Percentiles rank a stretch among this genome's conserved stretches.
phyloP scores from a whole-genome alignment of 2,888 invertebrate species.

The Pilophorus perplexus region DNA sequence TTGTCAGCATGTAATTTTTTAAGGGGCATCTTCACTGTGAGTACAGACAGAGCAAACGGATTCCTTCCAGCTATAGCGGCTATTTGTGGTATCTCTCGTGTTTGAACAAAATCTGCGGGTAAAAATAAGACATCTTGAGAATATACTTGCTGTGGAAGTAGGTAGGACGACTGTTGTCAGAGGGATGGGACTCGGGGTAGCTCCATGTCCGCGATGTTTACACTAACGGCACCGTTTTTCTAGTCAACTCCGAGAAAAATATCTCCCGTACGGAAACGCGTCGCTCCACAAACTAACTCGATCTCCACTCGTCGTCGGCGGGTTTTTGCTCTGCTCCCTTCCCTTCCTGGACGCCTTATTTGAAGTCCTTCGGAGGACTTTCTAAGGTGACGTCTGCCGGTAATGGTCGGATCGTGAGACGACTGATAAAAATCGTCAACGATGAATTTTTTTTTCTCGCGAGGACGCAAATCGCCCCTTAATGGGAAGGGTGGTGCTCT shows the following conservation, averaged over 20 bases:
- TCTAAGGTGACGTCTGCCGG: neutral
- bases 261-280: neutral
- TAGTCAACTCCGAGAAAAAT: neutral
- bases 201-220: conserved; percentile 15
- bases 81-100: neutral
- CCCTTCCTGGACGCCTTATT: neutral
- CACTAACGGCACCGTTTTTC: conserved; percentile 8
- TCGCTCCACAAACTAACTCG: neutral
- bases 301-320: conserved; percentile 13
- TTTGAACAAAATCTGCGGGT: neutral
- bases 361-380: neutral
- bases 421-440: conserved; percentile 6
- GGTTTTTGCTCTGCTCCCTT: conserved; percentile 17
- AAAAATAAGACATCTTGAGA: neutral
- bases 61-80: no score
- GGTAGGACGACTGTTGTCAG: conserved; percentile 15
- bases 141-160: conserved; percentile 15
- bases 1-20: no score
- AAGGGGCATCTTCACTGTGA: no score
- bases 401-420: conserved; percentile 7
- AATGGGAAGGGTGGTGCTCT: neutral
- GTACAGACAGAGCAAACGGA: no score
- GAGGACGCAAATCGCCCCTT: neutral
- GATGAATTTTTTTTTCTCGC: neutral
- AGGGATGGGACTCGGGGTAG: neutral